A percentile compares a stretch with the other conserved stretches of the same genome.
phyloP scores from a whole-genome alignment of 2,888 invertebrate genomes.

The Rosalia funebris region DNA sequence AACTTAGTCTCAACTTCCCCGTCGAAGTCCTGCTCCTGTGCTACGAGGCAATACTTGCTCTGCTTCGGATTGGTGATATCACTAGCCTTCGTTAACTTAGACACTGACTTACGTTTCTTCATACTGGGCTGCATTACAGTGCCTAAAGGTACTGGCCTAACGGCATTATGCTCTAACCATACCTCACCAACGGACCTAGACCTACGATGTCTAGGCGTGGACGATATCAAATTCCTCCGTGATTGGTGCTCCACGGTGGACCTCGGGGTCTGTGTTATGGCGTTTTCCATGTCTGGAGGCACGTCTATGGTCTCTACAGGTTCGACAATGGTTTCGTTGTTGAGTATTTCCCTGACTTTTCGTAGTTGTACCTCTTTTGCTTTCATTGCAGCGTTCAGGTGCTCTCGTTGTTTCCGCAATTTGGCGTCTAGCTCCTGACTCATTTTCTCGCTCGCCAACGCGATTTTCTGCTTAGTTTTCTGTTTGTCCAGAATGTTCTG shows the following conservation, averaged over 20 bases:
- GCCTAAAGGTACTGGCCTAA: slow-evolving; percentile 80
- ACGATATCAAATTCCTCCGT: slow-evolving; percentile 32
- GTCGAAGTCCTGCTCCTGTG: slow-evolving; percentile 90
- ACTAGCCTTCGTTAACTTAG: slow-evolving; percentile 82
- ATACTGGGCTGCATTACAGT: slow-evolving; percentile 90
- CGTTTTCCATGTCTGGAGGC: slow-evolving; percentile 28
- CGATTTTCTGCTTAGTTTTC: slow-evolving; percentile 74
- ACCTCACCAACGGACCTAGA: slow-evolving; percentile 81
- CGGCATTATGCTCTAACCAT: slow-evolving; percentile 92
- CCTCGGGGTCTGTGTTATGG: slow-evolving; percentile 20
- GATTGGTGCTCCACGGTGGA: slow-evolving; percentile 1
- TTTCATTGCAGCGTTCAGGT: slow-evolving; percentile 67
- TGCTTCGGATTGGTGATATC: slow-evolving; percentile 76
- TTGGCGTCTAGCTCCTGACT: slow-evolving; percentile 76
- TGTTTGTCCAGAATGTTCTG: slow-evolving; percentile 75
- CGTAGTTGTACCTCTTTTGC: slow-evolving; percentile 71
- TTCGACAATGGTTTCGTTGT: slow-evolving; percentile 32
- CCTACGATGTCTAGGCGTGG: slow-evolving; percentile 68
- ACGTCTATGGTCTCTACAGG: slow-evolving; percentile 33
- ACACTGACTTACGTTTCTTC: slow-evolving; percentile 83
- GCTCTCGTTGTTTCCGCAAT: slow-evolving; percentile 69
- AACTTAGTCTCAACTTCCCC: slow-evolving; percentile 94
- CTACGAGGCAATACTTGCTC: slow-evolving; percentile 88
- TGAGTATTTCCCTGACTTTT: slow-evolving; percentile 51
- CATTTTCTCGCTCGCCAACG: slow-evolving; percentile 79